phyloP scores from a whole-genome alignment of 2,888 invertebrate genomes.

The Athalia cordata region DNA sequence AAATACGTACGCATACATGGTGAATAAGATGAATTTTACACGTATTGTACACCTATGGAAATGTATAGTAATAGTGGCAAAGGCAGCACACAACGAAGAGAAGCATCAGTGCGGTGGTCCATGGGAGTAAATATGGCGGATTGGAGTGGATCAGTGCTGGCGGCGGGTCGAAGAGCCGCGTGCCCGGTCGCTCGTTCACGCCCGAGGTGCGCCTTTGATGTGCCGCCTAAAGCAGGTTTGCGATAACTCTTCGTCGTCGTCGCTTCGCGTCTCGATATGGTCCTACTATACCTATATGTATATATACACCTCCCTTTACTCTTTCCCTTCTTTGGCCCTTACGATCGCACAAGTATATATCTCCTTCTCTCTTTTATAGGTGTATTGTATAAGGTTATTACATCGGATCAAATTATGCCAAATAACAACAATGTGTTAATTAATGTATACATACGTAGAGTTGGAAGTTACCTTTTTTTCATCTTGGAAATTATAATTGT shows the following conservation, averaged over 20 bases:
- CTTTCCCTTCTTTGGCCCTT: constrained; percentile 44
- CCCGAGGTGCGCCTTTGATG: constrained; percentile 71
- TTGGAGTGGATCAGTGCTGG: constrained; percentile 55
- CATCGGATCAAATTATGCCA: too few species aligned
- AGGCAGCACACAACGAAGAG: neutral
- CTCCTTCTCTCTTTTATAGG: too few species aligned
- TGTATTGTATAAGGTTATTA: too few species aligned
- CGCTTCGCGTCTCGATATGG: constrained; percentile 51
- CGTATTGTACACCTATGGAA: neutral
- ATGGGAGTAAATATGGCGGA: constrained; percentile 68
- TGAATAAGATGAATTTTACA: neutral
- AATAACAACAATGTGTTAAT: too few species aligned
- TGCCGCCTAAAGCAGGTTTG: constrained; percentile 69
- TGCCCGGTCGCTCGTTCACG: constrained; percentile 71
- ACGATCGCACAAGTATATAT: neutral
- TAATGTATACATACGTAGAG: too few species aligned
- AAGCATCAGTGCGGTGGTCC: constrained; percentile 60
- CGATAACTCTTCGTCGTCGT: constrained; percentile 61
- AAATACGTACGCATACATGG: neutral
- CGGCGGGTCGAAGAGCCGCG: constrained; percentile 69
- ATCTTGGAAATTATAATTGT: too few species aligned
- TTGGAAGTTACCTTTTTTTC: too few species aligned
- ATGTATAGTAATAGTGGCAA: constrained; percentile 26
- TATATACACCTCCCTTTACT: constrained; percentile 32
- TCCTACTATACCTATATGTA: constrained; percentile 16